Evolutionary conservation across 2,797 vertebrate genomes (phyloP), one percentile per base, ranked within the genome.

Genomic region (Tachyglossus aculeatus): DNA sequence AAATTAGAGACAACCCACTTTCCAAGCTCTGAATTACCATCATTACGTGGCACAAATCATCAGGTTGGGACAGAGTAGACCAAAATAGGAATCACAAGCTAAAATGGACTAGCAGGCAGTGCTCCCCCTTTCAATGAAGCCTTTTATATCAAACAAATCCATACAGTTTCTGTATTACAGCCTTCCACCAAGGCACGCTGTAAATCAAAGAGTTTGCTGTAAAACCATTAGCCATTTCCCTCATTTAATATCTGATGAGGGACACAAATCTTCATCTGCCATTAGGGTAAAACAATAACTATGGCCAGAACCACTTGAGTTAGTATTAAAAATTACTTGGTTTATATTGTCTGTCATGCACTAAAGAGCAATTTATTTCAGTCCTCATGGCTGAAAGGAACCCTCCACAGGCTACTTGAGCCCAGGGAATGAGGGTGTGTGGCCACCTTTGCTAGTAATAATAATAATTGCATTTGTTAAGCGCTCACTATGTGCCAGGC

Each of bases 221-320:
- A 74, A 9, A 71, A 74, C 63, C 68, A 45, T 53, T 63, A 76
- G 63, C 73, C 83, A 86, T 72, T 34, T 78, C 73, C 77, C 54
- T 78, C 55, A 57, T 77, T 88, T 84, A 87, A 77, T 65, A 82
- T 78, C 68, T 81, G 74, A 87, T 59, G 74, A 57, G 71, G 73
- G 80, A 89, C 79, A 82, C 57, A 54, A 78, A 71, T 51, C 88
- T 81, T 86, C 84, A 89, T 77, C 79, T 86, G 66, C 78, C 64
- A 63, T 71, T 41, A 74, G 48, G 32, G 60, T 78, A 71, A 77
- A 85, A 73, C 71, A 83, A 82, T 82, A 79, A 65, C 62, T 66
- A 62, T 56, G 60, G 59, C 74, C 60, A 85, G 72, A 62, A 66
- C 47, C 76, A 58, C 67, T 74, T 57, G 22, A 80, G 73, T 67